These are phyloP conservation scores for Centropus bengalensis DNA, from an alignment of 2,113 vertebrate genomes.

Conservation along the genomic window DNA sequence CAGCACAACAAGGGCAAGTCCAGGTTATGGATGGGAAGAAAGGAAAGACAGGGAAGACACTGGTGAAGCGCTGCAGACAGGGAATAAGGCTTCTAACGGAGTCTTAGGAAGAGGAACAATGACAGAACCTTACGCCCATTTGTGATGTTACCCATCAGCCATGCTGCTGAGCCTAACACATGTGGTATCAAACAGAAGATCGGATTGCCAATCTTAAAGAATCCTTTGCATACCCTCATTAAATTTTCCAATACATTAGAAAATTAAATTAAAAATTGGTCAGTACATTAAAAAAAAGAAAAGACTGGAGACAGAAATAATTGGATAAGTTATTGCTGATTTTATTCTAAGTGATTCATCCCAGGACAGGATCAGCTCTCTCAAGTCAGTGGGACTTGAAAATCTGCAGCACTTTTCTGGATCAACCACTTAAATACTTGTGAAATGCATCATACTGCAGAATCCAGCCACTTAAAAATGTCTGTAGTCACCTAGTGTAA, in stretches of 20 bases:
- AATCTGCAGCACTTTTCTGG: neutral
- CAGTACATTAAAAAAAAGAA: neutral
- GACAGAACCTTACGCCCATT: neutral
- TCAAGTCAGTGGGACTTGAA: neutral
- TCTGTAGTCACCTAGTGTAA: neutral
- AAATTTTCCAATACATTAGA: neutral
- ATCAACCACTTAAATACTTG: neutral
- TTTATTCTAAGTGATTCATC: neutral
- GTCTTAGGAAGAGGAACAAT: neutral
- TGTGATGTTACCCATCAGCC: neutral
- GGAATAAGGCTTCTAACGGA: neutral
- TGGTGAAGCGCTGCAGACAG: neutral
- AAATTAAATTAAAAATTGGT: conserved; percentile 5
- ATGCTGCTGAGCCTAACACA: neutral
- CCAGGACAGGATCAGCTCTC: neutral
- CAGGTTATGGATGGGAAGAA: neutral
- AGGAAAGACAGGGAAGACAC: neutral
- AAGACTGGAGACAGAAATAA: neutral
- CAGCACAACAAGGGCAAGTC: neutral
- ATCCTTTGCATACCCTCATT: neutral
- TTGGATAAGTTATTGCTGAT: neutral
- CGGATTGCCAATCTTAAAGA: neutral
- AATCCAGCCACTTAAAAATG: neutral
- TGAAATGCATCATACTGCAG: neutral
- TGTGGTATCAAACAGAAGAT: neutral